These are phyloP conservation scores for Oncorhynchus masou DNA, from an alignment of 2,113 vertebrate species.

Conservation along the genomic window DNA sequence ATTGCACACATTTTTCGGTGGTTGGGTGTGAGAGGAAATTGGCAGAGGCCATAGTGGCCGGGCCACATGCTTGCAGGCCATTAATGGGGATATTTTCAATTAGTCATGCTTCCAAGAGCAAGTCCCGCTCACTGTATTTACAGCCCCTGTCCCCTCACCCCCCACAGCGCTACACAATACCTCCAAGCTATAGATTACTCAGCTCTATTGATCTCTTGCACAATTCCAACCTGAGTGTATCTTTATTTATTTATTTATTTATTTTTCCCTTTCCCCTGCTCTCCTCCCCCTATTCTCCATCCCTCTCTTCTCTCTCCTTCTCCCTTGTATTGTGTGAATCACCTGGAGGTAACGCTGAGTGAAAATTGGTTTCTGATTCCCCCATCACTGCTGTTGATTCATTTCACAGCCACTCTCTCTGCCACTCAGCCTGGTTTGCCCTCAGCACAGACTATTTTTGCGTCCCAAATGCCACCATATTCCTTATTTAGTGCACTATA, in stretches of 20 bases:
- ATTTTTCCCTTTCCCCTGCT: neutral
- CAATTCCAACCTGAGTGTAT: slow-evolving; percentile 28
- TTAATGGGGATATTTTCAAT: slow-evolving; percentile 71
- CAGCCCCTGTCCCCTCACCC: neutral
- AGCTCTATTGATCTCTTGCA: slow-evolving; percentile 54
- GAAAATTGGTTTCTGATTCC: slow-evolving; percentile 65
- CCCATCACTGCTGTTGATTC: slow-evolving; percentile 51
- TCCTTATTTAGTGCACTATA: too few relatives aligned
- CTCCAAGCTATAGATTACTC: slow-evolving; percentile 55
- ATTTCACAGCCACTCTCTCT: slow-evolving; percentile 34
- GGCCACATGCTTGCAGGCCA: slow-evolving; percentile 30
- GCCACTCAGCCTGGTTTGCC: slow-evolving; percentile 29
- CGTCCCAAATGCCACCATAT: too few relatives aligned
- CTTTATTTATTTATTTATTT: slow-evolving; percentile 17
- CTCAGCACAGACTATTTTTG: slow-evolving; percentile 20
- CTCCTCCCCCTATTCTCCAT: slow-evolving; percentile 10
- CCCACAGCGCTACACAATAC: slow-evolving; percentile 29
- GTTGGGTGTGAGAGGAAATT: slow-evolving; percentile 32
- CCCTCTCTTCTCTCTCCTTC: slow-evolving; percentile 1
- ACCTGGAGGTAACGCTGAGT: slow-evolving; percentile 28
- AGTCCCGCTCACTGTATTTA: slow-evolving; percentile 21
- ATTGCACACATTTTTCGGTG: slow-evolving; percentile 58
- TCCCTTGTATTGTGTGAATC: slow-evolving; percentile 31
- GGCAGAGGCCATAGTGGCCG: slow-evolving; percentile 24
- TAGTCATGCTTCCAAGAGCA: slow-evolving; percentile 63